A percentile compares a stretch with the other conserved stretches of the same genome.
phyloP scores from a whole-genome alignment of 2,888 invertebrate genomes.

The Pseudolycoriella hygida region DNA sequence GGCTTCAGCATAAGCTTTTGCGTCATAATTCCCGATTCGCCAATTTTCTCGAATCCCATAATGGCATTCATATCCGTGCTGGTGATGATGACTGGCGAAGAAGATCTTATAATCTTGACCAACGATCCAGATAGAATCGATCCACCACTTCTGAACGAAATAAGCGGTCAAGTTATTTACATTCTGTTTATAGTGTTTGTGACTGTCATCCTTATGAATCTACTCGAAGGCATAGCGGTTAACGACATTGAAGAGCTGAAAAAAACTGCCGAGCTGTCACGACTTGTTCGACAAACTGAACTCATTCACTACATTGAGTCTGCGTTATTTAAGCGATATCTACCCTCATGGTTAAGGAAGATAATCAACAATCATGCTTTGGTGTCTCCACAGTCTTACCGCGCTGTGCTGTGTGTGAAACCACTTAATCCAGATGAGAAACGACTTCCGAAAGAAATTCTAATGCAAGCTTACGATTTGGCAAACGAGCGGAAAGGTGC shows the following conservation, averaged over 20 bases:
- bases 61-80: constrained; percentile 70
- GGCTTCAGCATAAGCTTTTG: constrained; percentile 80
- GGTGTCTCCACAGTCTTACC: constrained; percentile 63
- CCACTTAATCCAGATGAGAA: constrained; percentile 71
- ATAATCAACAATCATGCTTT: constrained; percentile 60
- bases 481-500: constrained; percentile 50
- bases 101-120: constrained; percentile 56
- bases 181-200: constrained; percentile 66
- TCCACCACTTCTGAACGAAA: constrained; percentile 56
- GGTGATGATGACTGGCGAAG: constrained; percentile 80
- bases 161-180: constrained; percentile 68
- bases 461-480: constrained; percentile 64
- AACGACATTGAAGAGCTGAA: constrained; percentile 74
- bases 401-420: constrained; percentile 66
- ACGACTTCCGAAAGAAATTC: constrained; percentile 57
- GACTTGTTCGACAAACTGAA: constrained; percentile 69
- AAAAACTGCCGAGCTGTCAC: constrained; percentile 69
- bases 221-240: constrained; percentile 72
- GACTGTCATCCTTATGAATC: constrained; percentile 71
- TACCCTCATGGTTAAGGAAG: constrained; percentile 57
- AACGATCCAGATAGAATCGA: constrained; percentile 61
- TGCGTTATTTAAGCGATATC: constrained; percentile 60
- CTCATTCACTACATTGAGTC: constrained; percentile 73
- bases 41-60: constrained; percentile 67
- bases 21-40: constrained; percentile 69